Evolutionary conservation across 2,797 vertebrate genomes (phyloP).

Genomic region (Centroberyx gerrardi): DNA sequence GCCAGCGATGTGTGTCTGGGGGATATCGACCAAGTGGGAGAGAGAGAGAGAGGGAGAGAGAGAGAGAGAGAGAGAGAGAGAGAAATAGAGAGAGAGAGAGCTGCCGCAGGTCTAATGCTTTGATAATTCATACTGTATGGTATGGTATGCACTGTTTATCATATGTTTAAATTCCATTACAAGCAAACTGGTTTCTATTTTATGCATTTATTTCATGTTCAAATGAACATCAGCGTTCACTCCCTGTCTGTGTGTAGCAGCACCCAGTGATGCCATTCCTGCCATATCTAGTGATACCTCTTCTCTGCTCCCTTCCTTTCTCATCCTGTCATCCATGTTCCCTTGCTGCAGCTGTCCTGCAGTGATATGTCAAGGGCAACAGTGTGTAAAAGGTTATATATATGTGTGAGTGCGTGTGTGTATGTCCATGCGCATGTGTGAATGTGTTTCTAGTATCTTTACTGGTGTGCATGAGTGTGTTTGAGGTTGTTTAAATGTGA

Average conservation of each 20-base stretch:
- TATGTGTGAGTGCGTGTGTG: constrained; percentile 8
- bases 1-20: constrained; percentile 60
- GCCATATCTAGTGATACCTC: background rate
- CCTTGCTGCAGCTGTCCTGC: constrained; percentile 23
- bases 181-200: background rate
- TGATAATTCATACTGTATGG: background rate
- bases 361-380: constrained; percentile 50
- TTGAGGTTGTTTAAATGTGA: constrained; percentile 28
- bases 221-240: background rate
- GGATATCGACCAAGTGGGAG: constrained; percentile 54
- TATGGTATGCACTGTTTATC: too few relatives aligned
- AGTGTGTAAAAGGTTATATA: constrained; percentile 1
- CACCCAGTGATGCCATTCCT: background rate
- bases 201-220: background rate
- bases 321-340: background rate
- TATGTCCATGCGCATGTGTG: background rate
- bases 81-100: constrained; percentile 21
- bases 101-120: constrained; percentile 22
- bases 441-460: background rate
- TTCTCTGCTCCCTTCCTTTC: background rate
- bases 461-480: constrained; percentile 1
- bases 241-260: background rate
- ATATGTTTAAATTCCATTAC: background rate
- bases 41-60: constrained; percentile 27
- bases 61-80: constrained; percentile 26